Base-by-base conservation (phyloP, 2,113 vertebrate species). In the Gambusia affinis region DNA sequence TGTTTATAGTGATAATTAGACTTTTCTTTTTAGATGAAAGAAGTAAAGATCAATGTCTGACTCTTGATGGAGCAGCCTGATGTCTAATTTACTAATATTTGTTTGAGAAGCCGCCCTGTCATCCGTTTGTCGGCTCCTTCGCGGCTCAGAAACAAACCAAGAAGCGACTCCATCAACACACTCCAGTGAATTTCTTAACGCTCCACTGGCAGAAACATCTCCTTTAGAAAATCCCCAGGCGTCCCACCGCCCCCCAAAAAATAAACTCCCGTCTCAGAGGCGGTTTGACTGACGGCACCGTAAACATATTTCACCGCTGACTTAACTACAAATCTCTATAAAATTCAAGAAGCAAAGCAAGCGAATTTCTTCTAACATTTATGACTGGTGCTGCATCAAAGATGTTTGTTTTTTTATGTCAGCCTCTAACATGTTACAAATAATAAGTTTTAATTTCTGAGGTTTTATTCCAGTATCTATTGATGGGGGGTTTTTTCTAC, bases 131-230 rank as follows among this genome's bases (percentile, higher is more conserved):
- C 39, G 8, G 72, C 76, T 86, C 75, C 85, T 63, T 61, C 0
- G 76, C 51, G 73, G 79, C 47, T 64, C 69, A 24, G 81, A 65
- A 61, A 63, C 74, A 70, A 72, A 76, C 65, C 29, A 2, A 81
- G 80, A 80, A 39, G 73, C 37, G 5, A 75, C 73, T 85, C 76
- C 73, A 83, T 81, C 84, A 82, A 81, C 81, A 78, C 83, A 85
- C 78, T 84, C 64, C 77, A 76, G 68, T 54, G 82, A 51, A 57
- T 76, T 70, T 73, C 47, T 67, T 67, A 80, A 81, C 66, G 71
- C 85, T 89, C 77, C 77, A 61, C 60, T 61, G 78, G 44, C 67
- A 42, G 8, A 12, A 67, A 74, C 78, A 60, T 67, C 60, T 78
- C 70, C 77, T 80, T 77, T 1, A 72, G 64, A 30, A 54, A 31